Percentiles rank a stretch among this genome's conserved stretches.
phyloP scores from a whole-genome alignment of 2,888 invertebrate species.

The Hydraecia micacea region DNA sequence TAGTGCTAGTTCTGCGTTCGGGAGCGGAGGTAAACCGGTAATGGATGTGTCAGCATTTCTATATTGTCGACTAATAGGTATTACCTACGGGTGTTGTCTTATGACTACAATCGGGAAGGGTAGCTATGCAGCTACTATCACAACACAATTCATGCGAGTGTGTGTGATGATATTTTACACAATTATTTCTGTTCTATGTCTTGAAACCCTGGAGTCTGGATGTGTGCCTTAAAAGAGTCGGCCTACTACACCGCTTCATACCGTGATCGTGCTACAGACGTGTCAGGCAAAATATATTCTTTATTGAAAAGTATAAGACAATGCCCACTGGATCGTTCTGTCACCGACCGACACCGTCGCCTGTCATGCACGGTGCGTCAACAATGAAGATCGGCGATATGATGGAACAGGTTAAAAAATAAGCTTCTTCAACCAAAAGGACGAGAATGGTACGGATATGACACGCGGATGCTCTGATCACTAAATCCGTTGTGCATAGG shows the following conservation, averaged over 20 bases:
- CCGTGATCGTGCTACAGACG: background rate
- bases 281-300: background rate
- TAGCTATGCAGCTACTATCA: background rate
- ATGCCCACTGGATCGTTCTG: background rate
- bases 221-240: background rate
- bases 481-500: background rate
- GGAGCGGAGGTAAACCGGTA: slow-evolving; percentile 31
- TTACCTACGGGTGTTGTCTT: background rate
- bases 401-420: background rate
- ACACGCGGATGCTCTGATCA: too few relatives aligned
- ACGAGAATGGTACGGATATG: too few relatives aligned
- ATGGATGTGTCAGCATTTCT: slow-evolving; percentile 42
- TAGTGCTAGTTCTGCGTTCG: slow-evolving; percentile 19
- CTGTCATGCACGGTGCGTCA: too few relatives aligned
- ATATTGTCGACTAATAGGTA: slow-evolving; percentile 3
- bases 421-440: too few relatives aligned
- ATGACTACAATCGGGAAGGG: background rate
- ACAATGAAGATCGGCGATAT: background rate
- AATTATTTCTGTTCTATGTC: background rate
- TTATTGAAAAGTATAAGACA: background rate
- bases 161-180: background rate
- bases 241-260: background rate
- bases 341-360: background rate
- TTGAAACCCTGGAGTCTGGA: background rate
- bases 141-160: background rate